Conservation (phyloP, 1,140 invertebrate genomes). For the Penaeus japonicus region DNA sequence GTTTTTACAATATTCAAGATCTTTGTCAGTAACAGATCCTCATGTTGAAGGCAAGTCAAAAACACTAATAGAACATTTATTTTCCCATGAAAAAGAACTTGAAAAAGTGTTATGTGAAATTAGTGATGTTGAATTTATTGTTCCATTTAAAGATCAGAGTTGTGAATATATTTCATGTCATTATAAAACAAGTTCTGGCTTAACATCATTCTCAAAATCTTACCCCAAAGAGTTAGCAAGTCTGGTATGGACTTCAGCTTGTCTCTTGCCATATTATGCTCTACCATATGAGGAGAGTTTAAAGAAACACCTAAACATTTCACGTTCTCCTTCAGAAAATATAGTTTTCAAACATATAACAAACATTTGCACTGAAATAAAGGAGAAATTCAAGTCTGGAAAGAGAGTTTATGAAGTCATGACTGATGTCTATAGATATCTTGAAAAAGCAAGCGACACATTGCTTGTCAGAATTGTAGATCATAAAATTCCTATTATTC, state of each 20-base stretch:
- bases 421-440: too few relatives aligned
- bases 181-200: constrained; percentile 1
- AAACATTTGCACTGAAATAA: too few relatives aligned
- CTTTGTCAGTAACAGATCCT: background rate
- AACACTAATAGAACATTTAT: background rate
- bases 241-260: constrained; percentile 14
- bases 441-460: too few relatives aligned
- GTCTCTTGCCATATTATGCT: constrained; percentile 4
- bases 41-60: background rate
- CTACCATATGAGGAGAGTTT: too few relatives aligned
- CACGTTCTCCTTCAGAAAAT: too few relatives aligned
- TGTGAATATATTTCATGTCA: background rate
- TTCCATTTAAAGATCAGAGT: background rate
- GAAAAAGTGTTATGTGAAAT: background rate
- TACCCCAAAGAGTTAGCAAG: background rate
- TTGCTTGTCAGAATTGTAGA: too few relatives aligned
- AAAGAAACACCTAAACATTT: too few relatives aligned
- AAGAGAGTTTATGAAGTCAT: too few relatives aligned
- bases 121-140: background rate
- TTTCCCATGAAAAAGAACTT: background rate
- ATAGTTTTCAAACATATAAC: too few relatives aligned
- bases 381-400: too few relatives aligned
- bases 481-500: background rate
- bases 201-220: constrained; percentile 6
- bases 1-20: background rate